Base-by-base conservation (phyloP, 2,888 invertebrate species). In the Scaeva pyrastri region DNA sequence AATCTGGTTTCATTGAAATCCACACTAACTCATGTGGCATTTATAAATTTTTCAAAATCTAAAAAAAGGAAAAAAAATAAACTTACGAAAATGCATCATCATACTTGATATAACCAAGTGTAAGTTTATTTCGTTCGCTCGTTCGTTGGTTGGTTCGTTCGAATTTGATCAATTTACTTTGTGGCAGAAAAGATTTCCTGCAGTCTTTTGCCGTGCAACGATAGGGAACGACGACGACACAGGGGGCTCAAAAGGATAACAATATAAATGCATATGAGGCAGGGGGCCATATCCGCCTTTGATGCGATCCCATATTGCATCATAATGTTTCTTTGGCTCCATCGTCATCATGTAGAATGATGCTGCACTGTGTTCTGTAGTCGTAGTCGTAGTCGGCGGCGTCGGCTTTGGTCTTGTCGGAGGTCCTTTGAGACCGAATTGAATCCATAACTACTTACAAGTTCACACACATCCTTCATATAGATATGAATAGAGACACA, bases 211-310 rank as follows among this genome's bases (percentile, higher is more conserved):
- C 50, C 31, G 31, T 66, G 3, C 7, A 41, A 64, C 26, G n/a
- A 11, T 14, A 41, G 3, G 10, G 41, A 6, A 2, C 23, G 14
- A 14, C 56, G 16, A 3, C 16, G n/a, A 31, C 31, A 6, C 36
- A n/a, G 11, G 8, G 16, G 6, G 21, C 66, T 82, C 82, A 82
- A 86, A n/a, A 82, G 82, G 77, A 86, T 74, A 68, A 86, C 86
- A 86, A 86, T 86, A 86, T 86, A 86, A 86, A 86, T 86, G 86
- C 86, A 86, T 86, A 86, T 86, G 82, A 86, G 77, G 52, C 23
- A 52, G 66, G 45, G 72, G 31, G 56, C 19, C 48, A 55, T 52
- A 82, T 78, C 85, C 70, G 74, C 73, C 85, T 82, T 82, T 86
- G 82, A 82, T 62, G 68, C 73, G 77, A 52, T 41, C 55, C 50